Percentiles rank a stretch among this genome's conserved stretches.
phyloP scores from a whole-genome alignment of 2,888 invertebrate genomes.

The Orthosia gracilis region DNA sequence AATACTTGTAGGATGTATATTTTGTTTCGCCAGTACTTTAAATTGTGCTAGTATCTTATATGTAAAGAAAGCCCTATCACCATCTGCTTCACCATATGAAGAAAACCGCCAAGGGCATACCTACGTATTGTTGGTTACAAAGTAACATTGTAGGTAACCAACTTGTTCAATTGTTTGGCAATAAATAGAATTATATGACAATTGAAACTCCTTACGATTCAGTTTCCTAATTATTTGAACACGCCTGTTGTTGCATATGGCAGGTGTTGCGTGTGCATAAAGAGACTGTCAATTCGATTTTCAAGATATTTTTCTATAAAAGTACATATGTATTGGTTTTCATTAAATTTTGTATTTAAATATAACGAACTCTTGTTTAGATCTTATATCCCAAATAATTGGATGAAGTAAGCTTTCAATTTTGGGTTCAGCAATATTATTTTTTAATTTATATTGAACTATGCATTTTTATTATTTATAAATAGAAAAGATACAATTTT shows the following conservation, averaged over 20 bases:
- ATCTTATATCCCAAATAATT: too few relatives aligned
- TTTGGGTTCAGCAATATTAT: too few relatives aligned
- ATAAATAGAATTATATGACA: conserved; percentile 28
- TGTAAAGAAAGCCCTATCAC: neutral
- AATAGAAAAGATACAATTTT: too few relatives aligned
- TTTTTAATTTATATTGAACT: too few relatives aligned
- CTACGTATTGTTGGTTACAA: neutral
- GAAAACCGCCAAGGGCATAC: neutral
- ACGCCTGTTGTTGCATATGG: conserved; percentile 72
- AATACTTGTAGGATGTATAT: neutral
- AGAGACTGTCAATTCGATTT: neutral
- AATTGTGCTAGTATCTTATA: neutral
- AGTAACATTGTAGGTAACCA: neutral
- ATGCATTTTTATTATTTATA: too few relatives aligned
- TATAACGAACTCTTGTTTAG: too few relatives aligned
- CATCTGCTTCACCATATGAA: neutral
- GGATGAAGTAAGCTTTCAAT: too few relatives aligned
- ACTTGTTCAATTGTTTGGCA: neutral
- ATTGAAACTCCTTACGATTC: conserved; percentile 6
- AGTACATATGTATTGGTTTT: too few relatives aligned
- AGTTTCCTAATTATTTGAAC: conserved; percentile 23
- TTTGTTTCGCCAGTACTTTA: neutral
- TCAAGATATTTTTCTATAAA: neutral
- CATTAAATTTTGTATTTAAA: neutral
- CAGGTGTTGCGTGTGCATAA: conserved; percentile 74